Evolutionary conservation across 1,140 invertebrate species (phyloP).

Genomic region (Microplitis demolitor): DNA sequence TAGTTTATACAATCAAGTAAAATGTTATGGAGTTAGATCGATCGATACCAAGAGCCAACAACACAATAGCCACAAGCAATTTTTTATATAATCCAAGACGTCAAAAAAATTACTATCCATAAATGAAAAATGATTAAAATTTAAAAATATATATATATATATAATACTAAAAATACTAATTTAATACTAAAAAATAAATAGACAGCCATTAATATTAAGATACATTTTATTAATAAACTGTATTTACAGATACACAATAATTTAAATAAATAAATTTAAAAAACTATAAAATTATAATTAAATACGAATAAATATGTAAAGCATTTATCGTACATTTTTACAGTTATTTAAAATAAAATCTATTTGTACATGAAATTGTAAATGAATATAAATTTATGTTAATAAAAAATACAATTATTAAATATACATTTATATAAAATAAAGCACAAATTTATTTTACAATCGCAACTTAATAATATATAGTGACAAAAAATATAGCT

Average conservation of each 20-base stretch:
- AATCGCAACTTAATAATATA: not conserved
- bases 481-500: no score
- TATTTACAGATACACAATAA: conserved; percentile 23
- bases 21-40: conserved; percentile 48
- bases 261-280: conserved; percentile 11
- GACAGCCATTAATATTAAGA: not conserved
- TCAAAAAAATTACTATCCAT: not conserved
- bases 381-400: not conserved
- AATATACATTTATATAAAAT: not conserved
- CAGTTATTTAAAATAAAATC: conserved; percentile 5
- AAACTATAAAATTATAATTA: not conserved
- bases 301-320: not conserved
- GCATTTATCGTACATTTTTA: conserved; percentile 30
- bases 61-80: conserved; percentile 50
- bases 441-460: not conserved
- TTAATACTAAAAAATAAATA: not conserved
- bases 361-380: not conserved
- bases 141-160: not conserved
- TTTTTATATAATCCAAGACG: conserved; percentile 36
- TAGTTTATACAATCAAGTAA: conserved; percentile 50
- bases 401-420: no score
- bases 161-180: not conserved
- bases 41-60: conserved; percentile 45
- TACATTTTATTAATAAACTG: conserved; percentile 12
- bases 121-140: not conserved